Evolutionary conservation across 2,113 vertebrate genomes (phyloP).

Genomic region (Felis catus): DNA sequence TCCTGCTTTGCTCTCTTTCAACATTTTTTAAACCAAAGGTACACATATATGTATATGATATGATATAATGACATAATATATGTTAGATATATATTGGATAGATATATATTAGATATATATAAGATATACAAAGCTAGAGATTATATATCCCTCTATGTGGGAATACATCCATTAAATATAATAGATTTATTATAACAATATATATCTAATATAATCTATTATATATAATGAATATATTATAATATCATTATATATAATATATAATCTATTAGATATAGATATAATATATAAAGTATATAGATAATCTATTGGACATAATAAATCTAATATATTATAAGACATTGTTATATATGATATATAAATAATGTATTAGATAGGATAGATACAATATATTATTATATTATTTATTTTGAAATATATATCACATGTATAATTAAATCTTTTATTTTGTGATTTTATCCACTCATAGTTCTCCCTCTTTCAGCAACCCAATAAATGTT

Average conservation of each 20-base stretch:
- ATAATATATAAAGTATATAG: no score
- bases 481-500: background rate
- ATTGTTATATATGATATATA: no score
- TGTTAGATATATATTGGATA: background rate
- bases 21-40: conserved; percentile 31
- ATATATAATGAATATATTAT: no score
- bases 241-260: no score
- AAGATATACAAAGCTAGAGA: background rate
- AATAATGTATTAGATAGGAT: background rate
- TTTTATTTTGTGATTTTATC: conserved; percentile 47
- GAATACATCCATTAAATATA: background rate
- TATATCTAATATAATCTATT: background rate
- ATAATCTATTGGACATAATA: no score
- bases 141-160: background rate
- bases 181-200: background rate
- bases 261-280: no score
- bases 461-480: background rate
- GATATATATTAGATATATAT: background rate
- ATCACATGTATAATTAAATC: background rate
- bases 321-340: no score
- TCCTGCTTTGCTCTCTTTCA: conserved; percentile 41
- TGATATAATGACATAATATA: background rate
- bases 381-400: background rate
- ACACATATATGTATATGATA: background rate
- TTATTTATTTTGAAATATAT: background rate